Evolutionary conservation across 2,888 invertebrate species (phyloP), one percentile per base, ranked within the genome.

Genomic region (Erebia ligea): DNA sequence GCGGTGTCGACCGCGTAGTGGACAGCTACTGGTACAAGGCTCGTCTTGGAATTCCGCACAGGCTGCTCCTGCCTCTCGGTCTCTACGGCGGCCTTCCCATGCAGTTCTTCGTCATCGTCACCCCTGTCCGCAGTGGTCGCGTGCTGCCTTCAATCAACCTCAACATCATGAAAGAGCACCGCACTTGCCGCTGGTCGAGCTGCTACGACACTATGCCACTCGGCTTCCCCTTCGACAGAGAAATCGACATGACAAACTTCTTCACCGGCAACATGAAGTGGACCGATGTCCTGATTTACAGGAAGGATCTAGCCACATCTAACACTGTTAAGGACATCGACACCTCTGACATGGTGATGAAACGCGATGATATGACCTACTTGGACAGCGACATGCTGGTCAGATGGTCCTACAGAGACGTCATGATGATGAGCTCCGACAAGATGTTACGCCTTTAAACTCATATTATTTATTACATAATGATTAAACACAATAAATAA

Each of bases 181-280:
- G 91, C 76, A 87, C 94, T 73, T 94, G 94, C 77, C 92, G 92
- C 81, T 95, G 94, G 84, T 84, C 94, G 79, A 90, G 86, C 9
- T 93, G 92, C 75, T 86, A 95, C 75, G 96, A 97, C 86, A 94
- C 91, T 64, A 94, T 94, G 84, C 94, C 96, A 1, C 92, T 95
- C 77, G 96, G 96, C 72, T 97, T 95, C 94, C 97, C 97, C 77
- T 95, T 97, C 91, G 96, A 97, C 87, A 95, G 96, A 76, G 90
- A 89, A 50, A 94, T 96, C 81, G 91, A 95, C 71, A 89, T 94
- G 76, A 88, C 91, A 63, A 81, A 85, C 75, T 96, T 95, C 94
- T 93, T 91, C 81, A 95, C 95, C 21, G 94, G 93, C 77, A 97
- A 97, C 91, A 95, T 95, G 89, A 94, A 93, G 86, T 95, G 95